Percentiles rank a stretch among this genome's conserved stretches.
These are phyloP conservation scores for Cyphomyrmex costatus DNA, from an alignment of 1,140 invertebrate species.

Conservation along the genomic window DNA sequence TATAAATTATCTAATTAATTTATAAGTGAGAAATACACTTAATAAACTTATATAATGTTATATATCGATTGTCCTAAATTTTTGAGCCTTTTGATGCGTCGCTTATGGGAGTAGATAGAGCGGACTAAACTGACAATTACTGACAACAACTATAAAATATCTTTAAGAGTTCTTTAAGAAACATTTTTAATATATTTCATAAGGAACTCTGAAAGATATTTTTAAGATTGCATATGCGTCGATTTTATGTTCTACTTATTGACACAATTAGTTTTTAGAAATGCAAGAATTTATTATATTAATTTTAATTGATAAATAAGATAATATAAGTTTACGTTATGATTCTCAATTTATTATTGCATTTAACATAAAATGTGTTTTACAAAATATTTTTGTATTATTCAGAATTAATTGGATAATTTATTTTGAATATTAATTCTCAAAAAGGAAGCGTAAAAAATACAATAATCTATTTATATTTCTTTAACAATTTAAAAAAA, in stretches of 20 bases:
- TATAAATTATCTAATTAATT: not conserved
- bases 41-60: not conserved
- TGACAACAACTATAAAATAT: no score
- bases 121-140: no score
- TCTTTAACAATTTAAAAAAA: not conserved
- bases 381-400: not conserved
- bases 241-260: no score
- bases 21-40: not conserved
- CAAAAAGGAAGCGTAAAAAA: not conserved
- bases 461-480: not conserved
- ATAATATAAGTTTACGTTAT: not conserved
- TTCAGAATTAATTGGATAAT: not conserved
- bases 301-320: not conserved
- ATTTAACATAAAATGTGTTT: not conserved
- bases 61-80: no score
- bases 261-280: not conserved
- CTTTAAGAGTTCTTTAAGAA: no score
- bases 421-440: constrained; percentile 11
- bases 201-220: no score
- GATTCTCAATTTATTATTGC: not conserved
- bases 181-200: no score
- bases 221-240: no score
- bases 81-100: no score
- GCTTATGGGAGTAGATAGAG: no score
- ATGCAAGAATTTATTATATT: not conserved